A percentile compares a stretch with the other conserved stretches of the same genome.
These are phyloP conservation scores for Cephus runcator DNA, from an alignment of 2,888 invertebrate genomes.

Conservation along the genomic window DNA sequence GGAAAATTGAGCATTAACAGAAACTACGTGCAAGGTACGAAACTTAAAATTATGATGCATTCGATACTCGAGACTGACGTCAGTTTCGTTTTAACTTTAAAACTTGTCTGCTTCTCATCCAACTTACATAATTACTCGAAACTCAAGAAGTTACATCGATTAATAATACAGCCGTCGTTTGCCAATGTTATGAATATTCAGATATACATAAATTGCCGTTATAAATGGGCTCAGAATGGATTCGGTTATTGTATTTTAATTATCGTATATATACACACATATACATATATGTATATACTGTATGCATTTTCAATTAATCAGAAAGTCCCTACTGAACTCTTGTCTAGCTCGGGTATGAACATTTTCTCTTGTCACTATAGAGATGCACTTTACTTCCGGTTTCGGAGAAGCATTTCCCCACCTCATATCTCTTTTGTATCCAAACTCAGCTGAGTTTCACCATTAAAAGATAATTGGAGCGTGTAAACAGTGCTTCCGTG, in stretches of 20 bases:
- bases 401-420: background rate
- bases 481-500: background rate
- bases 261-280: background rate
- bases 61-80: background rate
- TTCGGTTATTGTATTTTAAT: conserved; percentile 1
- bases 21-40: background rate
- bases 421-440: background rate
- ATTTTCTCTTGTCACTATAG: background rate
- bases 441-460: background rate
- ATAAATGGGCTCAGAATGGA: background rate
- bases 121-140: background rate
- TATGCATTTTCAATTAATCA: background rate
- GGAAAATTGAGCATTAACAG: background rate
- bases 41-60: background rate
- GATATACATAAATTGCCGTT: background rate
- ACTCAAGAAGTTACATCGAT: background rate
- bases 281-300: background rate
- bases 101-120: background rate
- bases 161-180: background rate
- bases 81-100: background rate
- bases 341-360: background rate
- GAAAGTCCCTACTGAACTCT: background rate
- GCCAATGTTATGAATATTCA: background rate
- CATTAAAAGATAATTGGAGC: background rate
- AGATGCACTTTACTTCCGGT: background rate